phyloP scores from a whole-genome alignment of 1,140 invertebrate species.

The Rhagoletis zephyria region DNA sequence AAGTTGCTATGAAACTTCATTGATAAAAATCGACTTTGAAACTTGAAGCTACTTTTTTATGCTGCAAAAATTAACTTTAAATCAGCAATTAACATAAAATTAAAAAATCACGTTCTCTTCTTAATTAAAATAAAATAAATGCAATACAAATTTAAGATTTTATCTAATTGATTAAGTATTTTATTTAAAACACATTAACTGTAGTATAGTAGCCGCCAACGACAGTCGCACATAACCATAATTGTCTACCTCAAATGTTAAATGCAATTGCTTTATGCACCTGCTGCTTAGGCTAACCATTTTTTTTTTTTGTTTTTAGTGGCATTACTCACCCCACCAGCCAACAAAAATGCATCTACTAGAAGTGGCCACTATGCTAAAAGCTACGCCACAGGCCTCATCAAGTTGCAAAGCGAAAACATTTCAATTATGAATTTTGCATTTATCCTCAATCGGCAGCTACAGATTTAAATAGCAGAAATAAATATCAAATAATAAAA shows the following conservation, averaged over 20 bases:
- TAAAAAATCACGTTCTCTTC: neutral
- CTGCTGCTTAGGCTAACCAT: neutral
- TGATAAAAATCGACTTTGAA: neutral
- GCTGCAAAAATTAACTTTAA: neutral
- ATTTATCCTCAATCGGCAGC: too few species aligned
- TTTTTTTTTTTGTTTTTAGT: neutral
- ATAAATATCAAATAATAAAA: too few species aligned
- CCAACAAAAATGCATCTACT: neutral
- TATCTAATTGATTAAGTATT: neutral
- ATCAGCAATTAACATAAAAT: neutral
- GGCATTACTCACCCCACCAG: neutral
- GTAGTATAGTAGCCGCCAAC: neutral
- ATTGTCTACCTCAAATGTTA: neutral
- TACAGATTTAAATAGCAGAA: too few species aligned
- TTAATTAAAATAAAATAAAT: neutral
- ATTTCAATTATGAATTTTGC: too few species aligned
- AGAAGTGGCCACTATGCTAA: neutral
- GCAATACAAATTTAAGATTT: neutral
- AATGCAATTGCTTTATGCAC: neutral
- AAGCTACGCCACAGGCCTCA: too few species aligned
- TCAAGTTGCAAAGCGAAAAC: too few species aligned
- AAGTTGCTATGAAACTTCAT: neutral
- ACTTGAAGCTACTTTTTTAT: neutral
- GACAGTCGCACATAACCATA: neutral
- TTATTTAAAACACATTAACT: constrained; percentile 4